Percentiles rank a stretch among this genome's conserved stretches.
Conservation (phyloP, 2,113 vertebrate genomes). For the Ctenodactylus gundi region DNA sequence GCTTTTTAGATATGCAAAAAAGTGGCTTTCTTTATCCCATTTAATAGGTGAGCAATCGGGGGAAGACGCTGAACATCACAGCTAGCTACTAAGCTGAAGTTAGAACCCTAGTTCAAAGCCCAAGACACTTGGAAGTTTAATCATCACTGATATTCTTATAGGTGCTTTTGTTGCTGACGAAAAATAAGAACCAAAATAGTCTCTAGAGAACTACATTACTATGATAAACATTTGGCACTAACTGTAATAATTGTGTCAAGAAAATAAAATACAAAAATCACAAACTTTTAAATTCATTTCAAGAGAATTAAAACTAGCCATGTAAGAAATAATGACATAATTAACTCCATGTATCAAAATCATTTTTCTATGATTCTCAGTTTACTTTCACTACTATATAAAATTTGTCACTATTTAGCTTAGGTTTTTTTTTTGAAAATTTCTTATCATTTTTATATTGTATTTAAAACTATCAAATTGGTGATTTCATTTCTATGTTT, state of each 20-base stretch:
- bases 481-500: slow-evolving; percentile 42
- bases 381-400: slow-evolving; percentile 31
- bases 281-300: too few species aligned
- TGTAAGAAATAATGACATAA: not conserved
- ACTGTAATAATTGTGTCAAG: not conserved
- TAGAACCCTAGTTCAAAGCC: not conserved
- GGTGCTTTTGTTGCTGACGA: not conserved
- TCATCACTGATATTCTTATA: not conserved
- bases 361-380: not conserved
- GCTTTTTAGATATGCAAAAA: not conserved
- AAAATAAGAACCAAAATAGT: slow-evolving; percentile 8
- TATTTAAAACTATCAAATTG: slow-evolving; percentile 25
- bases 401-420: slow-evolving; percentile 52
- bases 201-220: not conserved
- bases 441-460: slow-evolving; percentile 38
- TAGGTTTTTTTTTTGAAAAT: not conserved
- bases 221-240: not conserved
- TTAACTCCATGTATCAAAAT: slow-evolving; percentile 27
- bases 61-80: not conserved
- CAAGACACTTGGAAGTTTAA: not conserved
- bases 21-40: not conserved
- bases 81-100: not conserved
- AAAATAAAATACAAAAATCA: slow-evolving; percentile 10
- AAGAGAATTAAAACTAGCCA: not conserved
- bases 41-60: not conserved